Base-by-base conservation (phyloP, 2,888 invertebrate species). In the Sphaeridia pumilis region DNA sequence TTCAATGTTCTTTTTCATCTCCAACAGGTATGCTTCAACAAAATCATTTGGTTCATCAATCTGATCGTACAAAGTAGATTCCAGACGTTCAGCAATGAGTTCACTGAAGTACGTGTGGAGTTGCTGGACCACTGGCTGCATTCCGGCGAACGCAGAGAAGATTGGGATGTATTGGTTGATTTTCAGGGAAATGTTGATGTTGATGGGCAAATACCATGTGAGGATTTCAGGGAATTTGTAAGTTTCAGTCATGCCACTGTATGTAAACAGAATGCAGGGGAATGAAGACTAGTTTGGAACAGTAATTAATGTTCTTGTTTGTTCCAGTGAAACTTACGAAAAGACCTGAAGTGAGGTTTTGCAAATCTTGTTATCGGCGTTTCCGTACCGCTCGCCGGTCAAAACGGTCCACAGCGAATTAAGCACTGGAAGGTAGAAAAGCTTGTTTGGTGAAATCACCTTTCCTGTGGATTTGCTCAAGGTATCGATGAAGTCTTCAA, bases 401-500 rank as follows among this genome's bases (percentile, higher is more conserved):
- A 48, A n/a, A 2, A 48, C 41, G 4, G 10, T 48, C 48, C 48
- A 48, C 2, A 48, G 20, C 1, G 48, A 36, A 17, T 48, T 48
- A 5, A 48, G 2, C 1, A 26, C n/a, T n/a, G 38, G 26, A 4
- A 36, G 4, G 21, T 48, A 24, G 21, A 38, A 38, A 14, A 28
- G 14, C 17, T 24, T 24, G 12, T 48, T 36, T 1, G 14, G 17
- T 2, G 35, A 5, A 5, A 48, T 4, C 2, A 24, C 26, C 17
- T 25, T 36, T 7, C 48, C 38, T 10, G 4, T n/a, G 10, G 14
- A 12, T 7, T n/a, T 7, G 17, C 10, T 25, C 5, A 48, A 21
- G 3, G 14, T 7, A 3, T 38, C 5, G 4, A 48, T 34, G 17
- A 48, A 25, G 2, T 24, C 25, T 4, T 38, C 26, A 24, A 48